These are phyloP conservation scores for Achatina immaculata DNA, from an alignment of 1,140 invertebrate genomes.

Conservation along the genomic window DNA sequence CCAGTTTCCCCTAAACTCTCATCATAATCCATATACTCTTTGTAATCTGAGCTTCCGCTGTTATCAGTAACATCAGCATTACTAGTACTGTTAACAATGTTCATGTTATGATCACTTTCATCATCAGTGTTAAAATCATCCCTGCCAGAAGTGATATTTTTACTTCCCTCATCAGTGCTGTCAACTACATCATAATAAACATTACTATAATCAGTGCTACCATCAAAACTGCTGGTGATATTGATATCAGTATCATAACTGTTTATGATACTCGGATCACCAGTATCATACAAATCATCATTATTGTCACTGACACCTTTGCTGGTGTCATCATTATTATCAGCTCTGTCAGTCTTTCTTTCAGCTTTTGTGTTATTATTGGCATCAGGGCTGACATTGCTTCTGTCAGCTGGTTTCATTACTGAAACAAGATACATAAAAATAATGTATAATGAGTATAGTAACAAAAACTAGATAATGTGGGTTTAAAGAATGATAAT, in stretches of 20 bases:
- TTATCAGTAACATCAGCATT: background rate
- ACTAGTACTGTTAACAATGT: background rate
- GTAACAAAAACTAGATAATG: background rate
- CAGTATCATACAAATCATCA: constrained; percentile 38
- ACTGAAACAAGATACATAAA: background rate
- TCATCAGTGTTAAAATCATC: constrained; percentile 27
- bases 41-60: background rate
- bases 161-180: background rate
- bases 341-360: constrained; percentile 31
- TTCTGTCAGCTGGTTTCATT: background rate
- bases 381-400: background rate
- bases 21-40: background rate
- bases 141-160: background rate
- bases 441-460: background rate
- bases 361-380: constrained; percentile 32
- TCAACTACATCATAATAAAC: background rate
- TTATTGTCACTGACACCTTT: constrained; percentile 40
- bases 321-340: constrained; percentile 31
- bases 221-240: constrained; percentile 4
- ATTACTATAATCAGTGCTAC: background rate
- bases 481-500: background rate
- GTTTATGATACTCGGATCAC: constrained; percentile 16
- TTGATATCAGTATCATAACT: background rate
- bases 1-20: background rate
- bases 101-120: constrained; percentile 11